phyloP scores from a whole-genome alignment of 1,140 invertebrate genomes.

The Caenorhabditis tropicalis region DNA sequence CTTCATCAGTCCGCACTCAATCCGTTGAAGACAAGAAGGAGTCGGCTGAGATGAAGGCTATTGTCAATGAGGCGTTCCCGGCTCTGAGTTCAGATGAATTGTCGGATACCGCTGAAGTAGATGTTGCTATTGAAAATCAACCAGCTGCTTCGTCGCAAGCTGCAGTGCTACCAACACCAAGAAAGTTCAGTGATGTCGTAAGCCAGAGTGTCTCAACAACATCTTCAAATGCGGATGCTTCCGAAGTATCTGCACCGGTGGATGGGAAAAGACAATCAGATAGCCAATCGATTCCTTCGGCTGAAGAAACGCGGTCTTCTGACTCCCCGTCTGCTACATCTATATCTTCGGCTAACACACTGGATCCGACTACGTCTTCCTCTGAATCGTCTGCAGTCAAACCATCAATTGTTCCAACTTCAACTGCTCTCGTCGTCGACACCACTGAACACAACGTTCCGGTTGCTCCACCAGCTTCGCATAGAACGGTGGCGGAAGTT shows the following conservation, averaged over 20 bases:
- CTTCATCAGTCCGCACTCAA: neutral
- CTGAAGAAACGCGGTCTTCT: no score
- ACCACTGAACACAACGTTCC: neutral
- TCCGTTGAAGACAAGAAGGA: no score
- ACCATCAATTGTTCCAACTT: neutral
- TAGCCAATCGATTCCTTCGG: no score
- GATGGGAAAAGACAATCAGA: neutral
- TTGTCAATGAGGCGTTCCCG: neutral
- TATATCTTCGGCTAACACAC: no score
- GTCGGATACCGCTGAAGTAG: no score
- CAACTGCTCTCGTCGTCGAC: neutral
- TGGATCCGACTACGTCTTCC: no score
- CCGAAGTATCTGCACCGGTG: neutral
- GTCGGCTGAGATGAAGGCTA: neutral
- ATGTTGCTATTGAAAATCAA: no score
- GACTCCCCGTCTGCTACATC: no score
- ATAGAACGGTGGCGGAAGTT: neutral
- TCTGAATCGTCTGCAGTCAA: neutral
- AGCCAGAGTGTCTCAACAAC: neutral
- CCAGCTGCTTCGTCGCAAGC: no score
- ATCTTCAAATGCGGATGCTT: neutral
- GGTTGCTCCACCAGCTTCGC: neutral
- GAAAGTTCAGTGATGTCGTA: conserved; percentile 6
- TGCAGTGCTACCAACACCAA: neutral
- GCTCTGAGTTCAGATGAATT: no score